Conservation (phyloP, 2,113 vertebrate genomes). For the Phyllopteryx taeniolatus region DNA sequence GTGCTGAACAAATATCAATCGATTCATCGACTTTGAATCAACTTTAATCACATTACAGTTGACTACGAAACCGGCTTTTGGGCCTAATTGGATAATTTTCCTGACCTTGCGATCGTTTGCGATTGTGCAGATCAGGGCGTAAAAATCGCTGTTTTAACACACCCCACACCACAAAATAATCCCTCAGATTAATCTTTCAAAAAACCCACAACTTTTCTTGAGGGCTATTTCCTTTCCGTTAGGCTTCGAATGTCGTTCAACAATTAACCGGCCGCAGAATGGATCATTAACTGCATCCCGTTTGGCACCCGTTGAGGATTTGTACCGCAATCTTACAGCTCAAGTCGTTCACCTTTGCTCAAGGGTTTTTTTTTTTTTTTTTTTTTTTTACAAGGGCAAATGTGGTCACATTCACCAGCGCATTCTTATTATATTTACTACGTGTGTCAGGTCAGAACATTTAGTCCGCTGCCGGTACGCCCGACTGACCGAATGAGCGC, state of each 20-base stretch:
- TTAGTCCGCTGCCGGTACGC: neutral
- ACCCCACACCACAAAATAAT: no score
- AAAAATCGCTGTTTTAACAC: no score
- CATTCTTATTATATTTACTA: neutral
- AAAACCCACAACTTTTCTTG: no score
- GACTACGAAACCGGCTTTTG: no score
- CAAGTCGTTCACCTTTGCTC: neutral
- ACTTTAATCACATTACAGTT: no score
- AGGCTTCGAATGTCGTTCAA: conserved; percentile 16
- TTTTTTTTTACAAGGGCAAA: neutral
- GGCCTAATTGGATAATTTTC: no score
- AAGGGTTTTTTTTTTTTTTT: neutral
- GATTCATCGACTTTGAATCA: no score
- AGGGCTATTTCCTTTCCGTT: no score
- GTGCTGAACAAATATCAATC: no score
- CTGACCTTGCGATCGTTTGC: no score
- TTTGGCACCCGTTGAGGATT: neutral
- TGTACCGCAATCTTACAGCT: neutral
- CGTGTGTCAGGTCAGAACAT: neutral
- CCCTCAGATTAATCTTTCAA: no score
- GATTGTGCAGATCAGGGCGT: no score
- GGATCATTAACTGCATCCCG: conserved; percentile 35
- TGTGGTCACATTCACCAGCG: neutral
- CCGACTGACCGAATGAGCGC: neutral
- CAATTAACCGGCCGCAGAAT: conserved; percentile 31